phyloP scores from a whole-genome alignment of 2,888 invertebrate species.

The Argyresthia albistria region DNA sequence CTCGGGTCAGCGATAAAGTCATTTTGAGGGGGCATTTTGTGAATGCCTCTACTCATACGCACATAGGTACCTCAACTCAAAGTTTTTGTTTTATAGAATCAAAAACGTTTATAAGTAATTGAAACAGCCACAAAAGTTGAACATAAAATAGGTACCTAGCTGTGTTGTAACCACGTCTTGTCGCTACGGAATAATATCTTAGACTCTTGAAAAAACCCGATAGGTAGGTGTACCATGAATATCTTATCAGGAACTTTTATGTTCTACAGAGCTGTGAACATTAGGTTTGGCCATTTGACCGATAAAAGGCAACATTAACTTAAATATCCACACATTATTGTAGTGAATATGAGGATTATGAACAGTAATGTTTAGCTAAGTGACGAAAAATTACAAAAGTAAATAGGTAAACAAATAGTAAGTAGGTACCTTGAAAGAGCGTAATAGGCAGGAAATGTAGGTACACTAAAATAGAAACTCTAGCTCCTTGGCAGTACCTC shows the following conservation, averaged over 20 bases:
- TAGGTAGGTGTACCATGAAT: slow-evolving; percentile 2
- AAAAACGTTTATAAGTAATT: no score
- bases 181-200: not conserved
- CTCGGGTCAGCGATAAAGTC: no score
- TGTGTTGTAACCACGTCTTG: not conserved
- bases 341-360: not conserved
- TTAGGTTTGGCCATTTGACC: slow-evolving; percentile 35
- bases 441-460: not conserved
- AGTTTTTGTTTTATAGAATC: no score
- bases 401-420: not conserved
- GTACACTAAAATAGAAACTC: not conserved
- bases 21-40: no score
- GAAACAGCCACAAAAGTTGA: no score
- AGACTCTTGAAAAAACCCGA: not conserved
- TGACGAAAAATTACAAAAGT: not conserved
- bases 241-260: slow-evolving; percentile 29
- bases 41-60: no score
- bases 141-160: no score
- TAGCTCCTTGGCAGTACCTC: slow-evolving; percentile 20
- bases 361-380: not conserved
- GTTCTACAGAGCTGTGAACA: slow-evolving; percentile 27
- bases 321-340: slow-evolving; percentile 4
- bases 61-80: no score
- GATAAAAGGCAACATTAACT: slow-evolving; percentile 29
- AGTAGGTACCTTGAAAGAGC: not conserved